These are phyloP conservation scores for Holcopasites calliopsidis DNA, from an alignment of 1,140 invertebrate genomes.

Conservation along the genomic window DNA sequence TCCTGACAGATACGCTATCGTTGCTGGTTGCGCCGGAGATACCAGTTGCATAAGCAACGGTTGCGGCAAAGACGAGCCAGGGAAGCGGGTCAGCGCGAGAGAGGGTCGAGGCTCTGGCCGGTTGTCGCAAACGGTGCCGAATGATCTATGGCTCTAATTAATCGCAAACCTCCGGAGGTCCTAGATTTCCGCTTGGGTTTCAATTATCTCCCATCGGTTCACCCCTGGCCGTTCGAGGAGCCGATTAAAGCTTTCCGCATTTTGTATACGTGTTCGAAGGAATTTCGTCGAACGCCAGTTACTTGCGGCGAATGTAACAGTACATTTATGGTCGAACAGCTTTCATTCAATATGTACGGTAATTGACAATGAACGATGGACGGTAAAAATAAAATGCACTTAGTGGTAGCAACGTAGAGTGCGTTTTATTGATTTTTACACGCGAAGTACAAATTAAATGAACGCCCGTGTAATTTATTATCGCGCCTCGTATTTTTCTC, in stretches of 20 bases:
- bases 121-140: constrained; percentile 66
- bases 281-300: too few relatives aligned
- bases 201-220: constrained; percentile 69
- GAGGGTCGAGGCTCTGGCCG: constrained; percentile 59
- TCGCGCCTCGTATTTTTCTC: too few relatives aligned
- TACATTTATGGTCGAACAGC: too few relatives aligned
- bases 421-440: too few relatives aligned
- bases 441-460: too few relatives aligned
- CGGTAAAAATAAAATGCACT: too few relatives aligned
- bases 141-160: constrained; percentile 74
- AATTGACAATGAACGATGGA: too few relatives aligned
- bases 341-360: too few relatives aligned
- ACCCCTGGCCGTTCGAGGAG: constrained; percentile 46
- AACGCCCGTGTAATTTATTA: too few relatives aligned
- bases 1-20: constrained; percentile 52
- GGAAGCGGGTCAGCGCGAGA: constrained; percentile 31
- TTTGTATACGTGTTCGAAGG: too few relatives aligned
- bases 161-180: constrained; percentile 68
- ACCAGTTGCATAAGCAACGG: constrained; percentile 39
- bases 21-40: constrained; percentile 13
- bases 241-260: constrained; percentile 68
- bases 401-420: too few relatives aligned
- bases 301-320: too few relatives aligned
- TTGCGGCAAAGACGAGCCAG: constrained; percentile 54
- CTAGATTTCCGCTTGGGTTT: constrained; percentile 70